Base-by-base conservation (phyloP, 92 coral and sea anemone genomes). In the Bergia sp. region DNA sequence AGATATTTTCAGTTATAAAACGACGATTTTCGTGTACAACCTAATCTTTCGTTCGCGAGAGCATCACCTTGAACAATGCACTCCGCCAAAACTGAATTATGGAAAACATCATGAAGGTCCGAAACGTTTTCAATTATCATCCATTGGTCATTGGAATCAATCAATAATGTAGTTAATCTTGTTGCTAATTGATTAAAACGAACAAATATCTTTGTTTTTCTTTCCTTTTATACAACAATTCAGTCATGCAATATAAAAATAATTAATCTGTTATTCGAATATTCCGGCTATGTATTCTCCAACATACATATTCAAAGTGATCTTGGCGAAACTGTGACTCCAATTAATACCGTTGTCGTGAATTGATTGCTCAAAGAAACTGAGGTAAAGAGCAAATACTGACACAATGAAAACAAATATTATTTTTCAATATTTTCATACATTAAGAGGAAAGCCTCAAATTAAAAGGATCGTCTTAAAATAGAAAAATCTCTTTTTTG, bases 261-360 rank as follows among this genome's bases (percentile, higher is more conserved):
- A 66, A 84, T 84, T 58, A 84, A 36, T 29, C 16, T 71, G 55
- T 42, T 73, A 84, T 71, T 84, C 36, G 20, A 66, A 82, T 66
- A 67, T 23, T 82, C 23, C 55, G 65, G 13, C 23, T 82, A 11
- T 61, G 29, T 61, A 29, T 61, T 61, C 67, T 5, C 69, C 18
- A 53, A 53, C 58, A 53, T 12, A 61, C 69, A 61, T 16, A 18
- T 61, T 61, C 69, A 61, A 61, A 61, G 29, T 21, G 69, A 61
- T 20, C 29, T 61, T 61, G 67, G 67, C 67, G 16, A 61, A 61
- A 61, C 69, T 4, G 29, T 61, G 0, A 18, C 6, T 23, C 2
- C 23, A 61, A 61, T 18, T 20, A 61, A 12, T 29, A 29, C 29
- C 29, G 29, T 29, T 29, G 29, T 29, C 29, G 29, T 29, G 29